A percentile compares a stretch with the other conserved stretches of the same genome.
Evolutionary conservation across 2,113 vertebrate genomes (phyloP).

Genomic region (Nibea coibor): DNA sequence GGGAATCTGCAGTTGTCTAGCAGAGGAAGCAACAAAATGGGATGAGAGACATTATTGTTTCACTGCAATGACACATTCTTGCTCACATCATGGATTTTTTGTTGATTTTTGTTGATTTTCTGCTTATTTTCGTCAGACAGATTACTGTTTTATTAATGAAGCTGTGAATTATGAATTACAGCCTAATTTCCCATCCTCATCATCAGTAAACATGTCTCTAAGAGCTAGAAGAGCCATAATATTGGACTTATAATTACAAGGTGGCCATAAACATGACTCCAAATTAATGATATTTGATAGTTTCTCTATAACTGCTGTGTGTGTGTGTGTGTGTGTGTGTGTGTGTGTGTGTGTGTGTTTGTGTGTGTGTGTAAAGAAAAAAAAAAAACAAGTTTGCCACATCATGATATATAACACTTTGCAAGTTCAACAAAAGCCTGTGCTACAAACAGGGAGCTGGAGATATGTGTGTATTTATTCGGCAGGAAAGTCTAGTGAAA

Average conservation of each 20-base stretch:
- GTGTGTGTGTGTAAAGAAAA: background rate
- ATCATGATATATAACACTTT: too few relatives aligned
- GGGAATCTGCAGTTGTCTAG: background rate
- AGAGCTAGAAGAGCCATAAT: background rate
- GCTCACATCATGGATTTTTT: background rate
- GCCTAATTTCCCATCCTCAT: background rate
- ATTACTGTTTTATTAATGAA: background rate
- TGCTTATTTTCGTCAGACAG: background rate
- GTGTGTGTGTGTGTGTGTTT: too few relatives aligned
- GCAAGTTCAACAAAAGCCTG: background rate
- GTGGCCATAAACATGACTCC: background rate
- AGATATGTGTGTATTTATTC: too few relatives aligned
- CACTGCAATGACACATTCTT: background rate
- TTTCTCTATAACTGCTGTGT: background rate
- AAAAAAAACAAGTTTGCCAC: background rate
- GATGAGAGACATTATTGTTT: background rate
- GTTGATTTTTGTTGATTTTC: background rate
- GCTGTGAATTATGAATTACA: slow-evolving; percentile 16
- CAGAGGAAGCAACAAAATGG: background rate
- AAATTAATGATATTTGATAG: background rate
- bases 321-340: too few relatives aligned
- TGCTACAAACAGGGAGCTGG: background rate
- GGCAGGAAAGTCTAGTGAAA: background rate
- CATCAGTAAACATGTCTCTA: background rate
- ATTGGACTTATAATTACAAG: background rate